Evolutionary conservation across 2,888 invertebrate species (phyloP).

Genomic region (Cantharis rustica): DNA sequence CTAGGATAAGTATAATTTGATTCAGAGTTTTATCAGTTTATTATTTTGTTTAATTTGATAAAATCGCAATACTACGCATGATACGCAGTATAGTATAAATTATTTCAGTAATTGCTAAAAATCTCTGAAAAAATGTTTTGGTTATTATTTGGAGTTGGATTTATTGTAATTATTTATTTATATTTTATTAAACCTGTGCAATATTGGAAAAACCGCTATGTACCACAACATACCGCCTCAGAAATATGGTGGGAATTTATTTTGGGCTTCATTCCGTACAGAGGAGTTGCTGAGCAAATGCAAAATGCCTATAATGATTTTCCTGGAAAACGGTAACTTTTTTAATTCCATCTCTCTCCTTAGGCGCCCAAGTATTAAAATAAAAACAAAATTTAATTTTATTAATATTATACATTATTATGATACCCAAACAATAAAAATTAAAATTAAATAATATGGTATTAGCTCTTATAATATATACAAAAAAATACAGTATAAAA

Average conservation of each 20-base stretch:
- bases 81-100: background rate
- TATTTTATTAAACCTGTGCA: background rate
- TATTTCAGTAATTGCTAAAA: background rate
- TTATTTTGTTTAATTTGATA: no score
- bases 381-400: no score
- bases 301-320: background rate
- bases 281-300: background rate
- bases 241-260: background rate
- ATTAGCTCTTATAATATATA: no score
- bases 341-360: no score
- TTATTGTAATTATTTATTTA: background rate
- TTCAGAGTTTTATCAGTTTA: no score
- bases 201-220: background rate
- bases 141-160: background rate
- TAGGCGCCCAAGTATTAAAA: no score
- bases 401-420: no score
- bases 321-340: background rate
- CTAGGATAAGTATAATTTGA: no score
- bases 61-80: no score
- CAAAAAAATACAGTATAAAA: no score
- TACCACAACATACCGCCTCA: background rate
- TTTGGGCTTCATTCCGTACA: background rate
- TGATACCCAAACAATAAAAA: no score
- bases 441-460: no score
- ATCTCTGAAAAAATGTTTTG: background rate